Conservation (phyloP, 2,888 invertebrate species). For the Diarsia dahlii region DNA sequence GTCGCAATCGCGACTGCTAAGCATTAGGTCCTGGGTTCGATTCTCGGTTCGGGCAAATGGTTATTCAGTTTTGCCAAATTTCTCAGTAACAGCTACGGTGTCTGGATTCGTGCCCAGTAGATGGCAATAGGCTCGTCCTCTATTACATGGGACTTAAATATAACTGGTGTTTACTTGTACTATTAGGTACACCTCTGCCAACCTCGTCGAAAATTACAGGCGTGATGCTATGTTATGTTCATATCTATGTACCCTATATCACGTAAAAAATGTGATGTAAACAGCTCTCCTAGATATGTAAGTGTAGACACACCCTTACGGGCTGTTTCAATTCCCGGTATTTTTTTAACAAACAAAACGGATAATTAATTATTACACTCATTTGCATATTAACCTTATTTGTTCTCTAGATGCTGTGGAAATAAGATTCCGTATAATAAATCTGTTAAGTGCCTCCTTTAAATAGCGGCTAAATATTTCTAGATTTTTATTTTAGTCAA, state of each 20-base stretch:
- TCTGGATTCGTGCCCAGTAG: no score
- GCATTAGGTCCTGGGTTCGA: no score
- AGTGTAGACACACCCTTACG: slow-evolving; percentile 46
- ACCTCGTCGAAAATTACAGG: no score
- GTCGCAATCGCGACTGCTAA: no score
- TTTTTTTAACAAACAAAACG: slow-evolving; percentile 72
- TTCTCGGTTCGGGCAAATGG: no score
- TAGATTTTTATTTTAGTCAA: slow-evolving; percentile 20
- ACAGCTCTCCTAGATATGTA: neutral
- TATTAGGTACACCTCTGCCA: no score
- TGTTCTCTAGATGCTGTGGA: slow-evolving; percentile 58
- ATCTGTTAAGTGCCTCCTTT: slow-evolving; percentile 39
- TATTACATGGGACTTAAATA: no score
- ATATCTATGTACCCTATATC: neutral
- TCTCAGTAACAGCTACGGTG: no score
- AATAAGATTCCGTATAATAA: slow-evolving; percentile 62
- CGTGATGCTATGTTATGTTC: no score
- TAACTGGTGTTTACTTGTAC: no score
- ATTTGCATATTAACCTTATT: slow-evolving; percentile 73
- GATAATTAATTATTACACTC: slow-evolving; percentile 80
- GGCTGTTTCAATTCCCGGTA: slow-evolving; percentile 71
- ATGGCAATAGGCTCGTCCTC: no score
- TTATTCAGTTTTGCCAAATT: no score
- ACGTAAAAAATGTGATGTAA: neutral
- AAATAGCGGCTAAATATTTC: slow-evolving; percentile 25